Base-by-base conservation (phyloP, 2,797 vertebrate genomes). In the Onychomys arenicola region DNA sequence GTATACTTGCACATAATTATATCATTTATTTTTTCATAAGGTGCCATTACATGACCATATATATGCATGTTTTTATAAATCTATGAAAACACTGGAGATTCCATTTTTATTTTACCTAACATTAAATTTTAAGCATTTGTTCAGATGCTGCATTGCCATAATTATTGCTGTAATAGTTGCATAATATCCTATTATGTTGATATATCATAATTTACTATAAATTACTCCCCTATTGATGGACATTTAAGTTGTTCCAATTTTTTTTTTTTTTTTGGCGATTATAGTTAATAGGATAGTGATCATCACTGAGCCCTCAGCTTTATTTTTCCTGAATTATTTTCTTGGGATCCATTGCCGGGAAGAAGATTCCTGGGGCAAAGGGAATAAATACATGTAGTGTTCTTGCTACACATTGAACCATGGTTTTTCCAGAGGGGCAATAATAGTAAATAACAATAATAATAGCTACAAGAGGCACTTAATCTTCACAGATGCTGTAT, bases 41-140 rank as follows among this genome's bases (percentile, higher is more conserved):
- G 91, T 93, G 25, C 11, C 34, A 83, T 10, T 59, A 43, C 11
- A 76, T 95, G 65, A 57, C 85, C 67, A 95, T 87, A 85, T 90
- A 29, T 90, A n/a, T 88, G 46, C 59, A 63, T 93, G 59, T 67
- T 95, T 93, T 96, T 93, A 81, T 81, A 91, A 93, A 95, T 89
- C 93, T 91, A 49, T 37, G 16, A 43, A 89, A 8, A 55, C 80
- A 73, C 63, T 89, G 14, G 65, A 89, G 95, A 86, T 91, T 93
- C 76, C 65, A 86, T 59, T 91, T 65, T 93, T 76, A 88, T 86
- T 94, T 93, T 71, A 89, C 78, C 93, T 94, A 89, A 80, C 83
- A 76, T 96, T 95, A 97, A 93, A 97, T 96, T 89, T 76, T 91
- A 95, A 96, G 21, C 86, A 91, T 97, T 98, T 96, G 80, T 95